Evolutionary conservation across 2,113 vertebrate genomes (phyloP).

Genomic region (Speoplatyrhinus poulsoni): DNA sequence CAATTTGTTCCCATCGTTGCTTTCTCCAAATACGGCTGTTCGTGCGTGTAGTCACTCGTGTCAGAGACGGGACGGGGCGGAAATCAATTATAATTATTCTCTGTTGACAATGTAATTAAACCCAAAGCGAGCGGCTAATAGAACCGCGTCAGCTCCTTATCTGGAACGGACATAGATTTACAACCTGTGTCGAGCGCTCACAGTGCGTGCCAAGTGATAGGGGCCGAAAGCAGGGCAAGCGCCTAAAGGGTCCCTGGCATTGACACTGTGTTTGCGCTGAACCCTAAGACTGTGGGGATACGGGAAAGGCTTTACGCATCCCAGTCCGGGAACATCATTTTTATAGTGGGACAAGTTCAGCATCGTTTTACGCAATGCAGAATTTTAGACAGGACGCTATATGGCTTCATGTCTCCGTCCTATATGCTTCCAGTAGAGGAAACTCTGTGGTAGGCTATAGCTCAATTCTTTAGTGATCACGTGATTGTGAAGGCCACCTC

Average conservation of each 20-base stretch:
- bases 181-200: slow-evolving; percentile 54
- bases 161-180: slow-evolving; percentile 80
- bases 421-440: slow-evolving; percentile 22
- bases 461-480: slow-evolving; percentile 28
- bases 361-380: slow-evolving; percentile 63
- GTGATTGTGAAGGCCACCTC: slow-evolving; percentile 22
- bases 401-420: neutral
- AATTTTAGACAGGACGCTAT: slow-evolving; percentile 41
- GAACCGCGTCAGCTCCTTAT: slow-evolving; percentile 69
- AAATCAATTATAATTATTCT: slow-evolving; percentile 95
- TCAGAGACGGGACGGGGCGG: slow-evolving; percentile 49
- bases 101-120: slow-evolving; percentile 96
- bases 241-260: no score
- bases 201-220: slow-evolving; percentile 24
- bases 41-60: slow-evolving; percentile 1
- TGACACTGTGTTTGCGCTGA: no score
- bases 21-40: neutral
- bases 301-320: no score
- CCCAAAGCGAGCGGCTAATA: slow-evolving; percentile 71
- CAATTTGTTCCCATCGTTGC: no score
- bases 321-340: no score
- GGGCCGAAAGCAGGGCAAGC: neutral
- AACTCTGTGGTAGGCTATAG: slow-evolving; percentile 39
- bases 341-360: neutral
- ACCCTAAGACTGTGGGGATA: no score